Percentiles rank a stretch among this genome's conserved stretches.
phyloP scores from a whole-genome alignment of 2,113 vertebrate species.

The Gobiocypris rarus region DNA sequence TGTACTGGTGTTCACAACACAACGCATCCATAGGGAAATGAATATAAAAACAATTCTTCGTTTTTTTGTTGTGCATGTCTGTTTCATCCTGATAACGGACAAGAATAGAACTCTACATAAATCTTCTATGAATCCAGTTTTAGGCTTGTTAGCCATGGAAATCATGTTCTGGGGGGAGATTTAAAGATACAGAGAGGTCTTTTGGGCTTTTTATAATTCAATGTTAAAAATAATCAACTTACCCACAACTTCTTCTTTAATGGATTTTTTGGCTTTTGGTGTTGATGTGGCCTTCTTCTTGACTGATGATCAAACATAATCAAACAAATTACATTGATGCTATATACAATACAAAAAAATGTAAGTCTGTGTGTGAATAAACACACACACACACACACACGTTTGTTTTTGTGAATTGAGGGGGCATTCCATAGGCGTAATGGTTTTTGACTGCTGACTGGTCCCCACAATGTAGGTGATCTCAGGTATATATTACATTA shows the following conservation, averaged over 20 bases:
- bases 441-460: too few species aligned
- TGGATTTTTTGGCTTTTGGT: slow-evolving; percentile 20
- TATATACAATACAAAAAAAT: not conserved
- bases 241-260: slow-evolving; percentile 40
- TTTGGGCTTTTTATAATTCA: not conserved
- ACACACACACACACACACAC: rapidly evolving
- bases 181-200: not conserved
- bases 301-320: slow-evolving; percentile 30
- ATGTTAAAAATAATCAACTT: slow-evolving; percentile 20
- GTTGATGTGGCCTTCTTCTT: slow-evolving; percentile 35
- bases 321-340: not conserved
- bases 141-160: slow-evolving; percentile 1
- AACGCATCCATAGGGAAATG: not conserved
- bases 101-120: not conserved
- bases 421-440: too few species aligned
- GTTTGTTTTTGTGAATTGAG: too few species aligned
- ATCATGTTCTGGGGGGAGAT: not conserved
- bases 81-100: not conserved
- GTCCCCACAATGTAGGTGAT: too few species aligned
- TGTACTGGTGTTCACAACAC: not conserved
- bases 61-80: not conserved
- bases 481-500: too few species aligned
- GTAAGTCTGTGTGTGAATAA: too few species aligned
- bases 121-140: slow-evolving; percentile 18
- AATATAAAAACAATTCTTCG: not conserved